Evolutionary conservation across 1,140 invertebrate genomes (phyloP).

Genomic region (Drosophila kanapiae): DNA sequence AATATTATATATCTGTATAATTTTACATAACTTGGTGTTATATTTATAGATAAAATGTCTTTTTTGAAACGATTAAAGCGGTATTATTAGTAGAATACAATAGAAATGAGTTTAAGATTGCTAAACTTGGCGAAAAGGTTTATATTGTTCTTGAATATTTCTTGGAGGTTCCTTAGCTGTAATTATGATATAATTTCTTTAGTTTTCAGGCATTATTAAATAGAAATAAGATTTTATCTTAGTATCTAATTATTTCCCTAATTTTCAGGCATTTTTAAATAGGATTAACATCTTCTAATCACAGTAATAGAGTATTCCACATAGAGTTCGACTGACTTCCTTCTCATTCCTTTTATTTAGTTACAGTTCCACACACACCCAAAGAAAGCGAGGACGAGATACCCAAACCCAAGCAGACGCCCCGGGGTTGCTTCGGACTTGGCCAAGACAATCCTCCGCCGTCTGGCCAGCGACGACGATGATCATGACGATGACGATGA

Average conservation of each 20-base stretch:
- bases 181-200: background rate
- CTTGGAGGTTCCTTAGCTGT: too few species aligned
- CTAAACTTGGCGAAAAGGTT: background rate
- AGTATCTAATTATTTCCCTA: too few species aligned
- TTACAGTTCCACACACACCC: constrained; percentile 79
- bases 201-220: background rate
- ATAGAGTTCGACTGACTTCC: too few species aligned
- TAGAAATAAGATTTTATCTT: too few species aligned
- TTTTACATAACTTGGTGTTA: background rate
- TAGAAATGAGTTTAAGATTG: background rate
- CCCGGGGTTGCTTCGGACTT: constrained; percentile 65
- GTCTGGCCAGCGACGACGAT: constrained; percentile 24
- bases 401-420: constrained; percentile 38
- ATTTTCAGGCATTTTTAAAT: background rate
- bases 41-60: too few species aligned
- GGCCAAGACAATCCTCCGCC: constrained; percentile 72
- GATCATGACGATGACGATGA: constrained; percentile 14
- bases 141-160: background rate
- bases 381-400: constrained; percentile 35
- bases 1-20: background rate
- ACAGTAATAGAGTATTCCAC: constrained; percentile 30
- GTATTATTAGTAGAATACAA: background rate
- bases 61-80: background rate
- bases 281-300: background rate
- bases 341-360: constrained; percentile 62